A percentile compares a stretch with the other conserved stretches of the same genome.
Evolutionary conservation across 2,113 vertebrate genomes (phyloP).

Genomic region (Lepus europaeus): DNA sequence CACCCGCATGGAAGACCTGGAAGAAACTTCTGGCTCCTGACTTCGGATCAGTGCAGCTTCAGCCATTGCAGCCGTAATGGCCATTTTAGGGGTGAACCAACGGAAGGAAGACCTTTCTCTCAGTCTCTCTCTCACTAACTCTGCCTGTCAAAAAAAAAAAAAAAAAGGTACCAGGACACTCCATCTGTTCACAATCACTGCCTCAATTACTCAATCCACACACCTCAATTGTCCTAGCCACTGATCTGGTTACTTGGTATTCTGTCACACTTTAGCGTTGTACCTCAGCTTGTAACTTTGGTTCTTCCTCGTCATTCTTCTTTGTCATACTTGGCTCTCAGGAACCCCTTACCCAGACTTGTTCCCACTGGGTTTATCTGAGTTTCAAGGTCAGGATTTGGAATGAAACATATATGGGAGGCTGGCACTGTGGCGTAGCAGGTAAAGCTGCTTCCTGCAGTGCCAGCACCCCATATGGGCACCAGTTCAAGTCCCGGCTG

Average conservation of each 20-base stretch:
- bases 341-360: slow-evolving; percentile 23
- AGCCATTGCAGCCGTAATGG: too few relatives aligned
- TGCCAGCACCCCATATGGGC: too few relatives aligned
- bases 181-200: not conserved
- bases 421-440: too few relatives aligned
- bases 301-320: not conserved
- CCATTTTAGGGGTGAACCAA: too few relatives aligned
- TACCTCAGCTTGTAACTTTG: not conserved
- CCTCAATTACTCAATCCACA: not conserved
- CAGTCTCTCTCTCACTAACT: too few relatives aligned
- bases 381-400: slow-evolving; percentile 12
- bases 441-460: too few relatives aligned
- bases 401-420: slow-evolving; percentile 36
- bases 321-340: not conserved
- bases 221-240: slow-evolving; percentile 11
- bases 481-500: too few relatives aligned
- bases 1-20: too few relatives aligned
- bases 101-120: too few relatives aligned
- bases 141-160: too few relatives aligned
- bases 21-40: too few relatives aligned
- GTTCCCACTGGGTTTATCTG: not conserved
- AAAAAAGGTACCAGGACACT: not conserved
- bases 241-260: not conserved
- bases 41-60: too few relatives aligned
- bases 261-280: not conserved